A percentile compares a stretch with the other conserved stretches of the same genome.
Conservation (phyloP, 64 coral and sea anemone species). For the Pachyseris speciosa region DNA sequence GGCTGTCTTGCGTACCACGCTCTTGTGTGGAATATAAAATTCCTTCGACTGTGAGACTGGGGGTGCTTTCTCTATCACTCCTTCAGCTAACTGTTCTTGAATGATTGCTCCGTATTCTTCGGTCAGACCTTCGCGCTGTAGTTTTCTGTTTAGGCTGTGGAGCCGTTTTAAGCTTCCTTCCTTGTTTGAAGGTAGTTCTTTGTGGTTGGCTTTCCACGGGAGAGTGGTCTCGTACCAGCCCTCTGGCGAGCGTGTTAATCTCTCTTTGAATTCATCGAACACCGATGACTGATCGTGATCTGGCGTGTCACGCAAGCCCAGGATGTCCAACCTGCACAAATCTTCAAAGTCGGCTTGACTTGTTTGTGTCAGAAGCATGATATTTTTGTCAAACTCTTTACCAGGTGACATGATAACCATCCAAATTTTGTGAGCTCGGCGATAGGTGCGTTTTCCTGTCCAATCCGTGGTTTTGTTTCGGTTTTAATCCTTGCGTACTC, state of each 20-base stretch:
- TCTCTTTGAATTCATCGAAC: slow-evolving; percentile 15
- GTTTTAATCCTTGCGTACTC: neutral
- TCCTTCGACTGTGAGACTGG: neutral
- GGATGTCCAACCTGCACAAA: slow-evolving; percentile 6
- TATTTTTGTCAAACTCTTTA: neutral
- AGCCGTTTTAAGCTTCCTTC: neutral
- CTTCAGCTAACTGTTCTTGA: slow-evolving; percentile 4
- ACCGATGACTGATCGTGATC: neutral
- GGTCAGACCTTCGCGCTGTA: neutral
- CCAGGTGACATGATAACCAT: slow-evolving; percentile 52
- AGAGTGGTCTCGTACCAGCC: slow-evolving; percentile 41
- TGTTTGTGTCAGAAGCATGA: no score
- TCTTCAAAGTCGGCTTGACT: slow-evolving; percentile 9
- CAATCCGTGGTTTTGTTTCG: neutral
- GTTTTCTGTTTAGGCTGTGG: neutral
- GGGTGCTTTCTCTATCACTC: neutral
- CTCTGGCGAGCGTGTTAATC: neutral
- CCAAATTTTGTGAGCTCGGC: neutral
- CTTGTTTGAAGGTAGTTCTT: no score
- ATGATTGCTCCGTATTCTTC: slow-evolving; percentile 7
- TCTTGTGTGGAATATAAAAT: neutral
- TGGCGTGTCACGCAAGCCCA: slow-evolving; percentile 30
- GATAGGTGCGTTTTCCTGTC: neutral
- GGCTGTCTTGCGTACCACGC: neutral
- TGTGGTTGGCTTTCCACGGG: slow-evolving; percentile 20